Conservation (phyloP, 2,888 invertebrate genomes). For the Catocala sponsa region DNA sequence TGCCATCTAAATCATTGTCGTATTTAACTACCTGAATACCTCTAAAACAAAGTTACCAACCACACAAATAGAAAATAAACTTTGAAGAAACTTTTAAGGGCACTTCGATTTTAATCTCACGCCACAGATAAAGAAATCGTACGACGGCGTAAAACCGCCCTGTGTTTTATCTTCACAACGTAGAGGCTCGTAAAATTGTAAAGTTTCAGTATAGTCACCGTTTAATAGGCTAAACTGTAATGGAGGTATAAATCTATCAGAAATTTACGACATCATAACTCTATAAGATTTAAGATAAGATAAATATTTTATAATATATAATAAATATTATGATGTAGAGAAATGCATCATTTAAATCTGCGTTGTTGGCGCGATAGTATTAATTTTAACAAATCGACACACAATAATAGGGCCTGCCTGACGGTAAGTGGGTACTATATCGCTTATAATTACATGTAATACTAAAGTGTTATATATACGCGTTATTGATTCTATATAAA, state of each 20-base stretch:
- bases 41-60: too few relatives aligned
- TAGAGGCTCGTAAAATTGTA: constrained; percentile 28
- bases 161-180: constrained; percentile 22
- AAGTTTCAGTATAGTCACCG: constrained; percentile 12
- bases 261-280: constrained; percentile 34
- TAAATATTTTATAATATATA: not conserved
- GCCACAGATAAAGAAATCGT: not conserved
- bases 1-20: too few relatives aligned
- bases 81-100: not conserved
- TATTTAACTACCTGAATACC: too few relatives aligned
- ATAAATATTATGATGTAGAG: not conserved
- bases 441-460: too few relatives aligned
- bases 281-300: constrained; percentile 12
- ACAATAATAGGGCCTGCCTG: too few relatives aligned
- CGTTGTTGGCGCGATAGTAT: too few relatives aligned
- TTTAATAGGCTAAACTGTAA: constrained; percentile 29
- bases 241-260: constrained; percentile 41
- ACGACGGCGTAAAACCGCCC: constrained; percentile 14
- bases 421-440: too few relatives aligned
- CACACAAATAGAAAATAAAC: too few relatives aligned
- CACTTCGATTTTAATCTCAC: not conserved
- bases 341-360: too few relatives aligned
- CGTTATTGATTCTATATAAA: too few relatives aligned
- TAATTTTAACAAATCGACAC: too few relatives aligned
- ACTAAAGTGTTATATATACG: too few relatives aligned